Evolutionary conservation across 23 tunicate species (phyloP), one percentile per base, ranked within the genome.

Genomic region (Corella eumyota): DNA sequence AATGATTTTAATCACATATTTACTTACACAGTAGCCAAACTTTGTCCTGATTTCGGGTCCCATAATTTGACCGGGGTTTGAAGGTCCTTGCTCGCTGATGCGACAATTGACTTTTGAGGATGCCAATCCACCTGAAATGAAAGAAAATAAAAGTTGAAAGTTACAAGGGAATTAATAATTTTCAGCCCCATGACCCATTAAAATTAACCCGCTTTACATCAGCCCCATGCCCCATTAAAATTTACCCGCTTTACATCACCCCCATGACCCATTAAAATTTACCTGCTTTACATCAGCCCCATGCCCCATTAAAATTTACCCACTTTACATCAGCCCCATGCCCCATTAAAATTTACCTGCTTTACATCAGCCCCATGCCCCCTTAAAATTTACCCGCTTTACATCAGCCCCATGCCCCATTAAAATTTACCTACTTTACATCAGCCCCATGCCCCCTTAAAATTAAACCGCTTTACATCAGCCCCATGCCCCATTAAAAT

Each of bases 1-100:
- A n/a, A n/a, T n/a, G n/a, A n/a, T n/a, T n/a, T n/a, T n/a, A n/a
- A n/a, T n/a, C n/a, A n/a, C n/a, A n/a, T n/a, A n/a, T n/a, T n/a
- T n/a, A 77, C 95, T 71, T 60, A 86, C 81, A 92, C 31, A 3
- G 99, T 92, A 15, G 80, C 74, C 0, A 92, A 60, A 56, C 87
- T 76, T 48, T 78, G 79, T 25, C 99, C 99, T 15, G 64, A 60
- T 50, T 78, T 83, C 1, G 99, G 99, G 60, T 92, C 99, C 99
- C 99, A 92, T 25, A 92, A 48, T 50, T 83, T 92, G n/a, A 92
- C 92, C 21, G 99, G 99, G 6, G 93, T 78, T n/a, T 92, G 99
- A 24, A 92, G 50, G 55, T 92, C 99, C 62, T 92, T 92, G 60
- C 87, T 76, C n/a, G 93, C 93, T 34, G 99, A 92, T 15, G 93